Evolutionary conservation across 2,888 invertebrate genomes (phyloP).

Genomic region (Arrhopalites spinosus): DNA sequence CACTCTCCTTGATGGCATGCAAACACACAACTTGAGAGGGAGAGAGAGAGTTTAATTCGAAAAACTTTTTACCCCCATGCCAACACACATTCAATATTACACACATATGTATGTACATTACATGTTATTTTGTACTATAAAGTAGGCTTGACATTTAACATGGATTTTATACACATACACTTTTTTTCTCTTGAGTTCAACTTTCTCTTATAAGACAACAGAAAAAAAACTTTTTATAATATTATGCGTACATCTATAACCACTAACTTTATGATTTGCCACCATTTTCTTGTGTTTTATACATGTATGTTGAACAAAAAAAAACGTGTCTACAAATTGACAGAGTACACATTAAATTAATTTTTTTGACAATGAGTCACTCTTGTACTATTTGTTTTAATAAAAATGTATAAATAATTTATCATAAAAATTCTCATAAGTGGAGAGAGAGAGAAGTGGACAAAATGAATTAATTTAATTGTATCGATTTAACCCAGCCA

Average conservation of each 20-base stretch:
- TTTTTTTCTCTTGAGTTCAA: neutral
- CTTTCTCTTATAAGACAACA: too few relatives aligned
- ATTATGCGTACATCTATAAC: too few relatives aligned
- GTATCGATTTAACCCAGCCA: neutral
- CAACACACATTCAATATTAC: neutral
- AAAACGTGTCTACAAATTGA: neutral
- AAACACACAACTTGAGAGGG: slow-evolving; percentile 8
- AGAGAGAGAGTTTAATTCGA: slow-evolving; percentile 12
- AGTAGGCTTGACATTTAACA: slow-evolving; percentile 10
- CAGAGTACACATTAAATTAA: neutral
- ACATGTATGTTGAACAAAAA: neutral
- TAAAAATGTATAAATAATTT: too few relatives aligned
- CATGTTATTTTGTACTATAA: too few relatives aligned
- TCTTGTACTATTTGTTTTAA: too few relatives aligned
- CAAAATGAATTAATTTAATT: neutral
- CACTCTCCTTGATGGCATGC: slow-evolving; percentile 13
- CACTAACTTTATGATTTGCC: too few relatives aligned
- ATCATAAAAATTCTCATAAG: too few relatives aligned
- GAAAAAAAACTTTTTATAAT: too few relatives aligned
- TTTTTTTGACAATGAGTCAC: neutral
- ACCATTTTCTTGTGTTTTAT: neutral
- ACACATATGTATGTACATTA: neutral
- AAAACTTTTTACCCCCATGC: slow-evolving; percentile 8
- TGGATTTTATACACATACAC: neutral
- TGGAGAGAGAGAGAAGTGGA: neutral